These are phyloP conservation scores for Heteromyza rotundicornis DNA, from an alignment of 2,888 invertebrate genomes.

Conservation along the genomic window DNA sequence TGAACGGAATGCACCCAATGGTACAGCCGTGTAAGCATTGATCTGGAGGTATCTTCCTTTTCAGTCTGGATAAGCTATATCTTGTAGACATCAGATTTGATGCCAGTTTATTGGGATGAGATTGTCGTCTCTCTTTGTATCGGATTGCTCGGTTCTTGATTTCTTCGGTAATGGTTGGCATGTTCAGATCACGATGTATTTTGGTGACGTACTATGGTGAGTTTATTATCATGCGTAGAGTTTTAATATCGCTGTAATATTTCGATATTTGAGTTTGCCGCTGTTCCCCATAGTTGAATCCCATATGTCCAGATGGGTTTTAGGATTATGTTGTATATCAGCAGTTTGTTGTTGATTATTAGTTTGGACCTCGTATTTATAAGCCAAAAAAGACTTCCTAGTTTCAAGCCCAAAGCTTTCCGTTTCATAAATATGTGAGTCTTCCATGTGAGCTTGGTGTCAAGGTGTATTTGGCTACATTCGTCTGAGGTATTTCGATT, in stretches of 20 bases:
- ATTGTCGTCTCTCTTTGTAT: no score
- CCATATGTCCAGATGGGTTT: slow-evolving; percentile 29
- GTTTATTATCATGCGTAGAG: slow-evolving; percentile 14
- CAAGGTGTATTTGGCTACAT: no score
- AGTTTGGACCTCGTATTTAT: background rate
- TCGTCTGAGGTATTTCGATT: no score
- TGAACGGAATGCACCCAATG: no score
- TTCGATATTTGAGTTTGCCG: slow-evolving; percentile 21
- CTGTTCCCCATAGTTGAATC: slow-evolving; percentile 26
- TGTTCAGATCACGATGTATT: slow-evolving; percentile 8
- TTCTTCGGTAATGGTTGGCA: slow-evolving; percentile 8
- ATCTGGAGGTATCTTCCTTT: no score
- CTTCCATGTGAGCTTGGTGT: no score
- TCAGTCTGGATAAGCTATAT: no score
- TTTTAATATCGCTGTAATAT: slow-evolving; percentile 15
- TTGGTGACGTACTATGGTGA: slow-evolving; percentile 14
- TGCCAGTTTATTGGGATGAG: no score
- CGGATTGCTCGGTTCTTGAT: no score
- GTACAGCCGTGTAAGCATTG: no score
- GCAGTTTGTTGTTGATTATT: slow-evolving; percentile 17
- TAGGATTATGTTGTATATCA: slow-evolving; percentile 20
- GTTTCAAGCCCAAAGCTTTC: background rate
- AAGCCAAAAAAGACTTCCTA: background rate
- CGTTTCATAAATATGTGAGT: no score
- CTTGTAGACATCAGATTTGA: no score